Evolutionary conservation across 2,113 vertebrate genomes (phyloP).

Genomic region (Piliocolobus tephrosceles): DNA sequence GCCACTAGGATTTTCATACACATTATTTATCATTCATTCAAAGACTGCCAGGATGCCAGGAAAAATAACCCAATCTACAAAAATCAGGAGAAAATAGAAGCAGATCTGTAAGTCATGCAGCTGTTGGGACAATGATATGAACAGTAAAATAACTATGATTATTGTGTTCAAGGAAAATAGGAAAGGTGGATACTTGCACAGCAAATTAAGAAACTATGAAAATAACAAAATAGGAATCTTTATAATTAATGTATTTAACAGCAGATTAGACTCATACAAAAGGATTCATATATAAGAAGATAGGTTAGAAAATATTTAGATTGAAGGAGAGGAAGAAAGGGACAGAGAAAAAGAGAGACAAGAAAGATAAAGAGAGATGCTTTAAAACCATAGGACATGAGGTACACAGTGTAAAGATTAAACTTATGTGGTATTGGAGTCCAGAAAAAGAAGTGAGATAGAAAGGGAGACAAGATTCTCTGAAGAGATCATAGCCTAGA

Average conservation of each 20-base stretch:
- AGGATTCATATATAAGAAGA: not conserved
- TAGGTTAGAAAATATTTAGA: slow-evolving; percentile 5
- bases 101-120: not conserved
- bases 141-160: not conserved
- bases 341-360: not conserved
- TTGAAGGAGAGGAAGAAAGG: not conserved
- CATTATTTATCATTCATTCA: not conserved
- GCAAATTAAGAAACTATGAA: not conserved
- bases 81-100: slow-evolving; percentile 30
- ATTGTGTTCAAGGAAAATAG: not conserved
- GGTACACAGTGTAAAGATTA: not conserved
- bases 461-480: slow-evolving; percentile 6
- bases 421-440: not conserved
- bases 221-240: not conserved
- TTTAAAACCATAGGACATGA: not conserved
- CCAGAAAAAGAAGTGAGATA: slow-evolving; percentile 37
- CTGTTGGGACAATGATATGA: not conserved
- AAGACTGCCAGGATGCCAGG: not conserved
- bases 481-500: slow-evolving; percentile 29
- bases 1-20: not conserved
- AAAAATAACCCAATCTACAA: not conserved
- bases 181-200: not conserved
- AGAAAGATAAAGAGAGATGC: not conserved
- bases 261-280: not conserved
- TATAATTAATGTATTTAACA: not conserved